A percentile compares a stretch with the other conserved stretches of the same genome.
Evolutionary conservation across 2,888 invertebrate genomes (phyloP).

Genomic region (Orthosia incerta): DNA sequence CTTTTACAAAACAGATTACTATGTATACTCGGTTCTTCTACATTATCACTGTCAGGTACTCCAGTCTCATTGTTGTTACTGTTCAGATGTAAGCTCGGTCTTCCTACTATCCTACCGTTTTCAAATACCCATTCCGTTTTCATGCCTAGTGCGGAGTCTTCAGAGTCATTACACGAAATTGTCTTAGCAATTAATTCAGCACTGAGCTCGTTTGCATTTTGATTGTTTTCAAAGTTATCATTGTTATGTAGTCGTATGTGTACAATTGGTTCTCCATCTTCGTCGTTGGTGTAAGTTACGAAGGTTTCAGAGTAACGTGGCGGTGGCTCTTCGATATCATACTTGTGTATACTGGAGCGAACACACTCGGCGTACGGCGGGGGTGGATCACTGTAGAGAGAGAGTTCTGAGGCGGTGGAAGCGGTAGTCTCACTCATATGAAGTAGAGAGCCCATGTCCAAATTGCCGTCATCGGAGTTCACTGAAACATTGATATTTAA

Average conservation of each 20-base stretch:
- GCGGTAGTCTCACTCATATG: constrained; percentile 52
- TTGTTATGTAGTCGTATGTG: constrained; percentile 56
- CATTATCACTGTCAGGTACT: constrained; percentile 9
- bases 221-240: constrained; percentile 32
- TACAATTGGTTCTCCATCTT: constrained; percentile 73
- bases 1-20: neutral
- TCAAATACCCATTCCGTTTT: constrained; percentile 47
- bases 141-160: neutral
- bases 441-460: constrained; percentile 24
- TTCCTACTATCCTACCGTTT: constrained; percentile 60
- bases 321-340: constrained; percentile 76
- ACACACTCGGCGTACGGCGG: constrained; percentile 81
- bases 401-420: constrained; percentile 32
- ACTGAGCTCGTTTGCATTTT: constrained; percentile 18
- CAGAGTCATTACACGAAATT: neutral
- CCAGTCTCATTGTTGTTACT: constrained; percentile 17
- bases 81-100: constrained; percentile 24
- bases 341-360: constrained; percentile 35
- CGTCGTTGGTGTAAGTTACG: constrained; percentile 73
- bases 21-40: neutral
- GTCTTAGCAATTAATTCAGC: neutral
- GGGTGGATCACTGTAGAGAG: constrained; percentile 71
- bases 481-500: constrained; percentile 58
- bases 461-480: constrained; percentile 35
- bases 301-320: constrained; percentile 82